Percentiles rank a stretch among this genome's conserved stretches.
phyloP scores from a whole-genome alignment of 2,888 invertebrate species.

The Coenonympha glycerion region DNA sequence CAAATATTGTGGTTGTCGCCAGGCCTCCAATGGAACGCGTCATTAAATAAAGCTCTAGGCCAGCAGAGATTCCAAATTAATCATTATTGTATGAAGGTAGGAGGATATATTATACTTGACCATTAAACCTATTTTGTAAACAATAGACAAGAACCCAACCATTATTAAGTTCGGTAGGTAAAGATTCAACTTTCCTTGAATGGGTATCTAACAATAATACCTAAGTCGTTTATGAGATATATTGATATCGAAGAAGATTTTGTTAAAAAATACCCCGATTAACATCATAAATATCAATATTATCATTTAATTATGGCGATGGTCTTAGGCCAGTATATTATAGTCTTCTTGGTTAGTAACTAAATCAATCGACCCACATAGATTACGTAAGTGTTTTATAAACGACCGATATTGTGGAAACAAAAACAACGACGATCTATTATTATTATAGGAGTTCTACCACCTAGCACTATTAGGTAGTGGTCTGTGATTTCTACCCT shows the following conservation, averaged over 20 bases:
- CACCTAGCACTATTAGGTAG: too few relatives aligned
- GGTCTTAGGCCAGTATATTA: conserved; percentile 39
- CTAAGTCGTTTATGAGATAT: conserved; percentile 12
- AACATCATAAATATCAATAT: conserved; percentile 51
- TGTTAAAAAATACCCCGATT: conserved; percentile 35
- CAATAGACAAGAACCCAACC: background rate
- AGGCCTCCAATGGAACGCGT: too few relatives aligned
- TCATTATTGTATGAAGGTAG: too few relatives aligned
- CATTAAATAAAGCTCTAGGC: too few relatives aligned
- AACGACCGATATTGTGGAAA: conserved; percentile 21
- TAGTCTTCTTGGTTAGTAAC: conserved; percentile 31
- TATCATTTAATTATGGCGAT: conserved; percentile 52
- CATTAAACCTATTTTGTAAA: background rate
- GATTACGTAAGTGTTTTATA: conserved; percentile 34
- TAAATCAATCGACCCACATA: conserved; percentile 46
- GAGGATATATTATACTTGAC: too few relatives aligned
- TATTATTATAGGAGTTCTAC: too few relatives aligned
- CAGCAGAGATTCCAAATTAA: too few relatives aligned
- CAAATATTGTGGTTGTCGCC: too few relatives aligned
- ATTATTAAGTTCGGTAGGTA: conserved; percentile 3
- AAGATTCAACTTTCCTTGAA: conserved; percentile 14
- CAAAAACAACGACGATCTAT: conserved; percentile 15
- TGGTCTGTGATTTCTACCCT: too few relatives aligned
- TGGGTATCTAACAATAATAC: background rate
- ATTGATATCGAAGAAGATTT: conserved; percentile 27